These are phyloP conservation scores for Gorsachius magnificus DNA, from an alignment of 2,797 vertebrate species.

Conservation along the genomic window DNA sequence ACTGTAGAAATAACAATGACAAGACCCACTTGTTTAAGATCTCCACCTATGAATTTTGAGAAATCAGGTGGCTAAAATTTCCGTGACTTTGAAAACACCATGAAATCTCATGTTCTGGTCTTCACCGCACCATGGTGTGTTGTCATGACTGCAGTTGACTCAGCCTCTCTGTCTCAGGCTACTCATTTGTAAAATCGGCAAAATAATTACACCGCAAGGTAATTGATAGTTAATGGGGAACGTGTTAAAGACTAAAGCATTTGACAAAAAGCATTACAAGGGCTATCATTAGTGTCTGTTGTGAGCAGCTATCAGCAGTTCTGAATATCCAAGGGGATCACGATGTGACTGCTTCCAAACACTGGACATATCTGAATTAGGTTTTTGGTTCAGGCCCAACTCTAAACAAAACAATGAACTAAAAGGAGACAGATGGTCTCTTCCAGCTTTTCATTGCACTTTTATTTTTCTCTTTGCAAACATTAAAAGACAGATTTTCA, in stretches of 20 bases:
- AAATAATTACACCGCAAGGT: neutral
- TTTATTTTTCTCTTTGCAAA: slow-evolving; percentile 8
- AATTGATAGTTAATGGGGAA: slow-evolving; percentile 26
- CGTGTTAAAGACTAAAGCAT: neutral
- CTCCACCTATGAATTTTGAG: neutral
- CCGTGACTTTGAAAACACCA: neutral
- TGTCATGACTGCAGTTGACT: neutral
- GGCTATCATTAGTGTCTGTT: slow-evolving; percentile 12
- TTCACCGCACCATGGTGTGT: neutral
- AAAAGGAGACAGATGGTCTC: slow-evolving; percentile 29
- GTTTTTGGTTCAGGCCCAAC: neutral
- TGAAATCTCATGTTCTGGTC: neutral
- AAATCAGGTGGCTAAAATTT: neutral
- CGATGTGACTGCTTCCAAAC: neutral
- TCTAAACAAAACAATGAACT: neutral
- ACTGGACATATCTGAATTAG: neutral
- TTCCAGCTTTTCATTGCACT: neutral
- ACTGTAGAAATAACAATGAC: neutral
- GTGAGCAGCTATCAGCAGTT: neutral
- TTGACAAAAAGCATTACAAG: neutral
- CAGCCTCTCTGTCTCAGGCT: neutral
- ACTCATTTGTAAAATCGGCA: neutral
- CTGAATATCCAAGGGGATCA: neutral
- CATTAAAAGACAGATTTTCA: slow-evolving; percentile 1
- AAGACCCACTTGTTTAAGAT: neutral